Conservation (phyloP, 2,797 vertebrate genomes). For the Thripadectes ignobilis region DNA sequence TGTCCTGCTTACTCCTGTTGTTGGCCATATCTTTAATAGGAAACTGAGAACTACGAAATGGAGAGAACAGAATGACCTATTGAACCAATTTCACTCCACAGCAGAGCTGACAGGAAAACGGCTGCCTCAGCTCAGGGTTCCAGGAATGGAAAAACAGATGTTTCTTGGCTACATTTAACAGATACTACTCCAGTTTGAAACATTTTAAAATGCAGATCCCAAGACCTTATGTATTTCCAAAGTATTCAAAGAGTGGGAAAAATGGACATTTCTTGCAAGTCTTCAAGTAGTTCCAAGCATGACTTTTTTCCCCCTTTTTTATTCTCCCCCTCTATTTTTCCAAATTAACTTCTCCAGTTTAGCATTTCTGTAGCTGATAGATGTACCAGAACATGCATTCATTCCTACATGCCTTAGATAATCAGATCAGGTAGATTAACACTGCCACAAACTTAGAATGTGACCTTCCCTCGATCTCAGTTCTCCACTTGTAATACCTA, state of each 20-base stretch:
- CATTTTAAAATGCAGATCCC: constrained; percentile 41
- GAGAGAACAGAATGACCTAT: constrained; percentile 50
- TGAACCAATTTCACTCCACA: constrained; percentile 25
- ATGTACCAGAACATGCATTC: not conserved
- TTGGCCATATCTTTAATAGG: constrained; percentile 14
- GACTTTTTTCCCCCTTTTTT: not conserved
- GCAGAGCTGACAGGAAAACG: constrained; percentile 32
- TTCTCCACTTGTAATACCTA: not conserved
- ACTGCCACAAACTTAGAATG: not conserved
- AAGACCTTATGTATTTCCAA: constrained; percentile 5
- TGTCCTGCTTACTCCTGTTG: not conserved
- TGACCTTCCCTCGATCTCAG: not conserved
- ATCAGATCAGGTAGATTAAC: not conserved
- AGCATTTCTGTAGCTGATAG: not conserved
- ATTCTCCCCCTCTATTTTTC: not conserved
- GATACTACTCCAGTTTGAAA: constrained; percentile 38
- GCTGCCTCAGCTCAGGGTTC: not conserved
- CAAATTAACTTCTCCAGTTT: not conserved
- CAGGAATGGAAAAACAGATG: constrained; percentile 53
- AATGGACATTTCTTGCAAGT: constrained; percentile 26
- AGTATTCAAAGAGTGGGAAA: constrained; percentile 42
- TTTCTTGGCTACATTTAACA: constrained; percentile 40
- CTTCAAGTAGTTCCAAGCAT: not conserved
- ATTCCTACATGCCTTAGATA: not conserved
- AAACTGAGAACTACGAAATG: constrained; percentile 16